Evolutionary conservation across 2,888 invertebrate genomes (phyloP), one percentile per base, ranked within the genome.

Genomic region (Syrista parreyssii): DNA sequence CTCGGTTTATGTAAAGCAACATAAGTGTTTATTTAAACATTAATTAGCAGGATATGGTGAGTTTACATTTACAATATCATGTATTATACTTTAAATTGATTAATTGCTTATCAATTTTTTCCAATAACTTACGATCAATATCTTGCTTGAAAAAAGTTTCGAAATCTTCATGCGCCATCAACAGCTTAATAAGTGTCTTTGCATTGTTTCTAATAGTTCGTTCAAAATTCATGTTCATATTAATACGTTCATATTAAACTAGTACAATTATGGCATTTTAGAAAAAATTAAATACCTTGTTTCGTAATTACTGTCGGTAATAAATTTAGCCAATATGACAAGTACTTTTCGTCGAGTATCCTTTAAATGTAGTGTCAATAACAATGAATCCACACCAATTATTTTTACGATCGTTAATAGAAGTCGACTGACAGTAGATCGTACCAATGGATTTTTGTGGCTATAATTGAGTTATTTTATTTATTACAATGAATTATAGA

Each of bases 371-470:
- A 76, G 31, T n/a, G 76, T 79, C 15, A 76, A 82, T 6, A 84
- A 36, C 35, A 85, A 79, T 11, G 80, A 76, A 33, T 84, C 79
- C 0, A 82, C 77, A 34, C 85, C 84, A 40, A 82, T 78, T 23
- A 75, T 71, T 23, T 75, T 78, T 30, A 85, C 79, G 12, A 84
- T 80, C 69, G 81, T 76, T 78, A 81, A 79, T 30, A 85, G 74
- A 23, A 85, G 74, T 68, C 80, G 81, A 76, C 84, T 84, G 9
- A 85, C 82, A 0, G 84, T 82, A 11, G 83, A 79, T 36, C 85
- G 83, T 71, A 85, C 81, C 11, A 82, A 77, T 1, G 84, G 83
- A 79, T 84, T 85, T 76, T 84, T 85, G 74, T 84, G 81, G 4
- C 85, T 84, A 68, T 31, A 71, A 71, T 31, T 71, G 9, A 32